Percentiles rank a stretch among this genome's conserved stretches.
phyloP scores from a whole-genome alignment of 2,113 vertebrate species.

The Gallinago paraguaiae region DNA sequence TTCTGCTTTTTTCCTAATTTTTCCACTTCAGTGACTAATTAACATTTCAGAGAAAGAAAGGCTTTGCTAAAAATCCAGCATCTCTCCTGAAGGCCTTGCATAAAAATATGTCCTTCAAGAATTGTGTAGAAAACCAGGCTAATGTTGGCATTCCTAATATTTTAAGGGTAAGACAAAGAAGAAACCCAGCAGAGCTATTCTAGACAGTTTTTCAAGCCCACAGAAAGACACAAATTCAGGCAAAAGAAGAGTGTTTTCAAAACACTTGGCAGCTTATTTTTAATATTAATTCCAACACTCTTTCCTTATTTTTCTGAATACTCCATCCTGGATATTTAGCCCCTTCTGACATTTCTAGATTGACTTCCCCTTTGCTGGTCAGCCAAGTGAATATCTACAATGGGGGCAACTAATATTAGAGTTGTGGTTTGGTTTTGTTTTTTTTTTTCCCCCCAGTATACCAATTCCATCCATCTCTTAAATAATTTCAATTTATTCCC shows the following conservation, averaged over 20 bases:
- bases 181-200: neutral
- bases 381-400: neutral
- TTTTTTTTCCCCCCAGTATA: neutral
- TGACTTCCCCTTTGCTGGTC: neutral
- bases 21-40: neutral
- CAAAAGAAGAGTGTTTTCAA: neutral
- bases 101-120: neutral
- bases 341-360: neutral
- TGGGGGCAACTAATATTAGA: neutral
- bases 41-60: conserved; percentile 28
- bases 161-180: conserved; percentile 6
- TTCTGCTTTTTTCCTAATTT: neutral
- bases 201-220: neutral
- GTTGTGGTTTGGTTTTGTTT: too few species aligned
- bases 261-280: neutral
- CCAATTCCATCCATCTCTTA: neutral
- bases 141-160: conserved; percentile 9
- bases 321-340: neutral
- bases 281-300: neutral
- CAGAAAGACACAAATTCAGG: neutral
- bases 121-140: neutral
- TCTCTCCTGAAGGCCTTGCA: neutral
- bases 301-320: neutral
- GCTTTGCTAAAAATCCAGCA: neutral
- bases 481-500: neutral